Conservation (phyloP, 2,113 vertebrate genomes). For the Anolis sagrei region DNA sequence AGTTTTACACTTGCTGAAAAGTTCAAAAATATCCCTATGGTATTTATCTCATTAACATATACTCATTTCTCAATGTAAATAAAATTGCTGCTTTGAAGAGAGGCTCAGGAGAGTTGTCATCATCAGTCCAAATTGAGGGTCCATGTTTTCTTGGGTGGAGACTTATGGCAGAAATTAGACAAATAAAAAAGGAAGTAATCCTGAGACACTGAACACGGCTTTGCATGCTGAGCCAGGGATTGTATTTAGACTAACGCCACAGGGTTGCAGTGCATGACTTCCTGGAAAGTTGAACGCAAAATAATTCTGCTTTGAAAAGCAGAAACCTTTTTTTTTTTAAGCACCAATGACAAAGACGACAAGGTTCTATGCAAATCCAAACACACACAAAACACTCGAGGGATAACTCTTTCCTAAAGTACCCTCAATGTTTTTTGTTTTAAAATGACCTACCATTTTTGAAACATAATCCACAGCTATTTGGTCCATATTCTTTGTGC, state of each 20-base stretch:
- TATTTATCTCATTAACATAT: no score
- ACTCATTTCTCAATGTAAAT: no score
- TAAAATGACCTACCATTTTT: slow-evolving; percentile 78
- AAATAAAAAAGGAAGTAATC: no score
- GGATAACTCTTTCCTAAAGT: neutral
- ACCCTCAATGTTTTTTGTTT: neutral
- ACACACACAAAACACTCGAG: neutral
- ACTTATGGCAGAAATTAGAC: no score
- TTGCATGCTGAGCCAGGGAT: neutral
- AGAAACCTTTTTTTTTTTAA: neutral
- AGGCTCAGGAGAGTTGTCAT: no score
- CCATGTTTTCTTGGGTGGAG: no score
- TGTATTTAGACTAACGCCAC: neutral
- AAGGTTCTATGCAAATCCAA: neutral
- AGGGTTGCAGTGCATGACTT: neutral
- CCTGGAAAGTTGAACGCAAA: neutral
- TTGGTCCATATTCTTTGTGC: slow-evolving; percentile 90
- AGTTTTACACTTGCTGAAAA: no score
- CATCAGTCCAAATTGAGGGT: no score
- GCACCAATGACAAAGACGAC: neutral
- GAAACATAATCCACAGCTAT: slow-evolving; percentile 90
- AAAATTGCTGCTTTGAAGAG: no score
- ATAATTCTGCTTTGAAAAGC: neutral
- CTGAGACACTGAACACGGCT: no score
- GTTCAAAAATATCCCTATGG: no score